Conservation (phyloP, 1,140 invertebrate genomes). For the Asbolus verrucosus region DNA sequence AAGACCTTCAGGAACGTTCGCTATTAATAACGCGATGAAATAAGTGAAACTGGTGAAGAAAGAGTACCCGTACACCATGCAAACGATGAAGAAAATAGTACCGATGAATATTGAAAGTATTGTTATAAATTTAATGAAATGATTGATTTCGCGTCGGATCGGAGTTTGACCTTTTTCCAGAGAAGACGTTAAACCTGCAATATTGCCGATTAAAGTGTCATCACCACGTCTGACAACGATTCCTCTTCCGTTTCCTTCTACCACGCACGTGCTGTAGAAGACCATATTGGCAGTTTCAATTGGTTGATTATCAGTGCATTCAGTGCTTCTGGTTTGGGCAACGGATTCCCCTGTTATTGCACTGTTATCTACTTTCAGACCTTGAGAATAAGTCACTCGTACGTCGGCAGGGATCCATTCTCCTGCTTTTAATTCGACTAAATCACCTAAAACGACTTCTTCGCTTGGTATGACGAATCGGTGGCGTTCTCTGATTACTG, state of each 20-base stretch:
- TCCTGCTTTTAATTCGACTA: conserved; percentile 78
- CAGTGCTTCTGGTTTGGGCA: conserved; percentile 71
- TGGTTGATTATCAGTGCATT: conserved; percentile 74
- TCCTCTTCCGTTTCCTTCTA: conserved; percentile 80
- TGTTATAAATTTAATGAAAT: conserved; percentile 81
- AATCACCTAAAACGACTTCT: conserved; percentile 77
- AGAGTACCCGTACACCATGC: conserved; percentile 75
- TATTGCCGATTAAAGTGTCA: conserved; percentile 83
- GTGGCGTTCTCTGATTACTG: conserved; percentile 76
- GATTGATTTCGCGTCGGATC: conserved; percentile 79
- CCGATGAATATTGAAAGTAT: conserved; percentile 79
- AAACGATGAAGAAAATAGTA: conserved; percentile 77
- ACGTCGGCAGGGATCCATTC: conserved; percentile 81
- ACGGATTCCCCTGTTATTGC: conserved; percentile 82
- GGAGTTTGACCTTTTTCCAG: conserved; percentile 78
- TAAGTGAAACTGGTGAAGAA: conserved; percentile 83
- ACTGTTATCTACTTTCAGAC: conserved; percentile 69
- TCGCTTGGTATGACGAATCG: conserved; percentile 71
- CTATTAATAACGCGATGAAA: conserved; percentile 87
- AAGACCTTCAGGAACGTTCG: conserved; percentile 86
- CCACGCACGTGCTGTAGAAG: conserved; percentile 82
- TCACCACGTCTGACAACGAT: conserved; percentile 84
- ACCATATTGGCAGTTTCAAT: conserved; percentile 80
- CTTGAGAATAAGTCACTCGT: conserved; percentile 72
- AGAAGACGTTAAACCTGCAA: conserved; percentile 81